Percentiles rank a stretch among this genome's conserved stretches.
Evolutionary conservation across 2,113 vertebrate genomes (phyloP).

Genomic region (Strigops habroptila): DNA sequence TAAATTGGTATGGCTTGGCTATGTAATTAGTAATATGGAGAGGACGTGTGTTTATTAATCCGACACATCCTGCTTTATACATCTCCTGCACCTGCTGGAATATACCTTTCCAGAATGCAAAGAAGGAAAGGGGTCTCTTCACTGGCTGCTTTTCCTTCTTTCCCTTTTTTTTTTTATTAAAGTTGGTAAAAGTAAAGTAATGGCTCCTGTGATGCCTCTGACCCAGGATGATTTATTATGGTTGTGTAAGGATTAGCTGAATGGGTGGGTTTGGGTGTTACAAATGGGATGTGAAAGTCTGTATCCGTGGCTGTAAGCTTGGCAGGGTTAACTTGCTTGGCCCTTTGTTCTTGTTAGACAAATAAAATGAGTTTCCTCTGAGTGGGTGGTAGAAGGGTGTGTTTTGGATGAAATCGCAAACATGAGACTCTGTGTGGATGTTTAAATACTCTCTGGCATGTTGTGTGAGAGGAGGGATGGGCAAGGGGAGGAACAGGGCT

Average conservation of each 20-base stretch:
- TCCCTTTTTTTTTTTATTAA: background rate
- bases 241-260: slow-evolving; percentile 28
- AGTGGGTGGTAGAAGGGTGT: slow-evolving; percentile 50
- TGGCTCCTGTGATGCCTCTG: background rate
- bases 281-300: slow-evolving; percentile 18
- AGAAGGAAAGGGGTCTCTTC: background rate
- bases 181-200: background rate
- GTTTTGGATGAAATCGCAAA: slow-evolving; percentile 49
- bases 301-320: background rate
- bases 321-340: background rate
- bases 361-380: slow-evolving; percentile 55
- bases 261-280: slow-evolving; percentile 28
- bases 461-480: slow-evolving; percentile 14
- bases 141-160: background rate
- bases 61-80: background rate
- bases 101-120: background rate
- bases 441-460: slow-evolving; percentile 19
- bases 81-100: background rate
- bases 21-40: background rate
- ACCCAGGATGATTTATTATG: background rate
- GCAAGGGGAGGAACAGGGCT: background rate
- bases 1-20: background rate
- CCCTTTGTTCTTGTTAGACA: slow-evolving; percentile 57
- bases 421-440: slow-evolving; percentile 10
- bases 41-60: background rate